These are phyloP conservation scores for Halocaridina rubra DNA, from an alignment of 2,888 invertebrate genomes.

Conservation along the genomic window DNA sequence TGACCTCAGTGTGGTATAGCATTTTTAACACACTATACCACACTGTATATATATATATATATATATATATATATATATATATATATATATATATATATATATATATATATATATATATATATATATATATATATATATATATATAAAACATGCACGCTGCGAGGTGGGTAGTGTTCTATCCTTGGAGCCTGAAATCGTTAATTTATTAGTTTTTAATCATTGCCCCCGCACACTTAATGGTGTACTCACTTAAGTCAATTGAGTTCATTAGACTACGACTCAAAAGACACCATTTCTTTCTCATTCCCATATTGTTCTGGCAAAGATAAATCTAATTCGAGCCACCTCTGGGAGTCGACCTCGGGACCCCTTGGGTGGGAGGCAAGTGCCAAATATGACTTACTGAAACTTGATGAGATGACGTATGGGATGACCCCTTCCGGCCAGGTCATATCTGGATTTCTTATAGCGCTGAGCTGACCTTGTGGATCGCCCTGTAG, in stretches of 20 bases:
- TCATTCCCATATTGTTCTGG: too few species aligned
- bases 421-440: slow-evolving; percentile 60
- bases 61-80: background rate
- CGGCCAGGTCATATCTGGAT: slow-evolving; percentile 52
- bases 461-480: slow-evolving; percentile 28
- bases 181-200: too few species aligned
- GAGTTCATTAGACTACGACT: too few species aligned
- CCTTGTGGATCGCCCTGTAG: slow-evolving; percentile 7
- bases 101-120: slow-evolving; percentile 1
- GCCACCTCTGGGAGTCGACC: background rate
- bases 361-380: too few species aligned
- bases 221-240: background rate
- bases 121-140: background rate
- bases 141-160: background rate
- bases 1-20: background rate
- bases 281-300: too few species aligned
- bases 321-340: too few species aligned
- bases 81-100: background rate
- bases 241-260: background rate
- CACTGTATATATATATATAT: background rate
- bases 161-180: too few species aligned
- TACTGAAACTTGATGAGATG: slow-evolving; percentile 51
- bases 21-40: background rate
- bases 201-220: background rate
- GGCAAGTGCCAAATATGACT: too few species aligned